Evolutionary conservation across 2,113 vertebrate species (phyloP).

Genomic region (Psittacus erithacus): DNA sequence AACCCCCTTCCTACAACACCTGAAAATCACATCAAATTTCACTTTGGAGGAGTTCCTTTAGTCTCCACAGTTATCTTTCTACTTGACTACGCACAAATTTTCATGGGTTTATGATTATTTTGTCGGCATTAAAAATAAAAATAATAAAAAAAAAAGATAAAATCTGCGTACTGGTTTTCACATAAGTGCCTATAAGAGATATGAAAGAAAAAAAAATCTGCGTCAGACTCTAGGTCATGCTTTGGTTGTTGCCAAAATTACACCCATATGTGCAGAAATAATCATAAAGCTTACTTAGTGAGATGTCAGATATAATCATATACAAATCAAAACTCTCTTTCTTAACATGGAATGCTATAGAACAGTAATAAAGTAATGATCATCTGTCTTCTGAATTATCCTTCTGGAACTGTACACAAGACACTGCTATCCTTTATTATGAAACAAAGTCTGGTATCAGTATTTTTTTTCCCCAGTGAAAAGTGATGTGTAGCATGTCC

Average conservation of each 20-base stretch:
- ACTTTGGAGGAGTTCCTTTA: background rate
- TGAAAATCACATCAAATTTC: background rate
- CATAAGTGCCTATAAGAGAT: background rate
- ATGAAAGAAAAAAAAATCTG: background rate
- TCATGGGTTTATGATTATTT: background rate
- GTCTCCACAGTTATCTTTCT: background rate
- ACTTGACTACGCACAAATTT: background rate
- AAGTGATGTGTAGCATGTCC: too few relatives aligned
- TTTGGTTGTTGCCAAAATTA: background rate
- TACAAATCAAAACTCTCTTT: background rate
- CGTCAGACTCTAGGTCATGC: background rate
- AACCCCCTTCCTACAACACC: background rate
- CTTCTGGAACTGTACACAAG: background rate
- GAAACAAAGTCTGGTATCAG: background rate
- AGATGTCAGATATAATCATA: background rate
- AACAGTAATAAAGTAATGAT: background rate
- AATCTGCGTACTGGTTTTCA: background rate
- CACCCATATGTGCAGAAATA: background rate
- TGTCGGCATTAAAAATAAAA: background rate
- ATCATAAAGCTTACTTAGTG: background rate
- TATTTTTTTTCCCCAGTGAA: background rate
- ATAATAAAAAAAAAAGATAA: background rate
- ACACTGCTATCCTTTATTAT: background rate
- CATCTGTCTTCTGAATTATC: background rate
- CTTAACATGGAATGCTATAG: background rate